Evolutionary conservation across 2,888 invertebrate species (phyloP), one percentile per base, ranked within the genome.

Genomic region (Caenorhabditis sp.): DNA sequence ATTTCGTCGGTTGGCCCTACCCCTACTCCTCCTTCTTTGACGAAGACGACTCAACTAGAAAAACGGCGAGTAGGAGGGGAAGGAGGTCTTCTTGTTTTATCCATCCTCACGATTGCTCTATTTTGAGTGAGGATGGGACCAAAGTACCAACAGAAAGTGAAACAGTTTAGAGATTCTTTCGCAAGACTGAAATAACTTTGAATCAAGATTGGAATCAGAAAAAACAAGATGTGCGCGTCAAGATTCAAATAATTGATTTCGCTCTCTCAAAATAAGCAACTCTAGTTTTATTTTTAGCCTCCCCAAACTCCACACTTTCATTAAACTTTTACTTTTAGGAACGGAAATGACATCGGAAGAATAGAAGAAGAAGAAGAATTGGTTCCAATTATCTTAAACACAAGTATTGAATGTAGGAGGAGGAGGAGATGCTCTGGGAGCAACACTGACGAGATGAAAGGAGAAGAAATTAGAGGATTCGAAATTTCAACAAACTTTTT

Each of bases 291-390:
- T 26, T 26, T 26, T 26, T 54, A 26, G 54, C 4, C 10, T 7
- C 38, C 38, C 38, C 38, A 54, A 54, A 54, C 22, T 26, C 7
- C 54, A 26, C 24, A 54, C 41, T 44, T 63, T 63, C 61, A 63
- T 63, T 63, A 44, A 59, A 59, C 59, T 59, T 38, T 58, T 59
- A 19, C 47, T 47, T 10, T 19, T 19, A 47, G 41, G 61, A 63
- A 63, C 61, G 61, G 61, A 63, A 63, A 63, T 41, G 61, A 41
- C 61, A 41, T 54, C 12, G 47, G n/a, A n/a, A n/a, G n/a, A n/a
- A n/a, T n/a, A n/a, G n/a, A n/a, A n/a, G n/a, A n/a, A n/a, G n/a
- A 47, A 47, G 38, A 59, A 28, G 26, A 58, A 58, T 59, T 59
- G 59, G 22, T 38, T 38, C 38, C 61, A 63, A 63, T 63, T 63